Percentiles rank a stretch among this genome's conserved stretches.
phyloP scores from a whole-genome alignment of 2,113 vertebrate genomes.

The Pantherophis guttatus region DNA sequence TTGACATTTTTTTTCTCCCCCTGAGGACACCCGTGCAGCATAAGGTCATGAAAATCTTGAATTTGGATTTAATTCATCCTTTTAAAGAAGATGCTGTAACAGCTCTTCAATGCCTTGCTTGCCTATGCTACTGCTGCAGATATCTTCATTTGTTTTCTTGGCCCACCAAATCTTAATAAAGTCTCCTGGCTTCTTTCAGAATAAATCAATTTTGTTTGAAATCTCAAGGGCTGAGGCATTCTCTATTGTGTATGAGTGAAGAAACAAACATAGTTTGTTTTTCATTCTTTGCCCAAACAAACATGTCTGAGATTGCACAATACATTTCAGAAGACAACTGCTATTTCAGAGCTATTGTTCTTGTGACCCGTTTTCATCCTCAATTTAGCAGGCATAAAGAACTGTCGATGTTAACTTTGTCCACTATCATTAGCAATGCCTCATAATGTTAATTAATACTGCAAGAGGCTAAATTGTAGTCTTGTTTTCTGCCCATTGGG shows the following conservation, averaged over 20 bases:
- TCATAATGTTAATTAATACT: constrained; percentile 59
- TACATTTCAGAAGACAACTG: constrained; percentile 39
- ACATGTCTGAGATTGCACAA: constrained; percentile 19
- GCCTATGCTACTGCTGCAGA: not conserved
- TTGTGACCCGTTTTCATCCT: constrained; percentile 48
- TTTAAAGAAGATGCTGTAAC: constrained; percentile 15
- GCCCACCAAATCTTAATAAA: constrained; percentile 38
- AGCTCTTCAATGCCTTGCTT: constrained; percentile 6
- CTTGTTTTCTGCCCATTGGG: constrained; percentile 28
- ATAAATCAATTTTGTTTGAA: constrained; percentile 38
- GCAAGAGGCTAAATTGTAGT: constrained; percentile 45
- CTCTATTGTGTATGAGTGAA: constrained; percentile 6
- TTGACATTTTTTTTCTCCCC: not conserved
- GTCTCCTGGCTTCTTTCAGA: constrained; percentile 10
- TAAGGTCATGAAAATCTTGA: not conserved
- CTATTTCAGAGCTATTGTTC: constrained; percentile 32
- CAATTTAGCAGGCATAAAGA: constrained; percentile 16
- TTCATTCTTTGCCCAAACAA: constrained; percentile 14
- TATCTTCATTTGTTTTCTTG: constrained; percentile 31
- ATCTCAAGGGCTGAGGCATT: not conserved
- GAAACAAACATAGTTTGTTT: constrained; percentile 6
- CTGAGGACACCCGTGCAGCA: not conserved
- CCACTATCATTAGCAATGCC: constrained; percentile 37
- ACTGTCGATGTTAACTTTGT: constrained; percentile 47
- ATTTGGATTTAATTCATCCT: constrained; percentile 22